Evolutionary conservation across 2,888 invertebrate genomes (phyloP).

Genomic region (Cremastinae sp.): DNA sequence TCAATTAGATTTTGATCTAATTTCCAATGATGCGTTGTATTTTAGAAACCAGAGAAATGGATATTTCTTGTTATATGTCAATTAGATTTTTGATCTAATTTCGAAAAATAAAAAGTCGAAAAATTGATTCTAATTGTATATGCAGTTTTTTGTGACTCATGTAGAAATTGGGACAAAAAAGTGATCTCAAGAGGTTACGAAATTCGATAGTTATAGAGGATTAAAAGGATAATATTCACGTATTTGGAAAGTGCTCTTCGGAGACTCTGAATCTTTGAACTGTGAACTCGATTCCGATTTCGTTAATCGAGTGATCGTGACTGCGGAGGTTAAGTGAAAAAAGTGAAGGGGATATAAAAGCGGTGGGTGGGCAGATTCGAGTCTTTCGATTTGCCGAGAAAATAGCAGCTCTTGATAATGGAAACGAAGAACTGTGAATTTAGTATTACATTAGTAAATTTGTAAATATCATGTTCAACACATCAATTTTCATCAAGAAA

Average conservation of each 20-base stretch:
- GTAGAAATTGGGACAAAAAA: not conserved
- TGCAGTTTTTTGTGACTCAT: too few species aligned
- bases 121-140: too few species aligned
- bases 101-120: too few species aligned
- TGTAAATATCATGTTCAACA: too few species aligned
- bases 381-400: conserved; percentile 28
- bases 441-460: too few species aligned
- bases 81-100: too few species aligned
- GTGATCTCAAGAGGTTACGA: not conserved
- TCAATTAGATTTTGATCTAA: too few species aligned
- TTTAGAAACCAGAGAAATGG: too few species aligned
- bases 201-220: not conserved
- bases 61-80: too few species aligned
- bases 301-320: conserved; percentile 52
- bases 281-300: conserved; percentile 40
- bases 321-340: conserved; percentile 16
- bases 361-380: conserved; percentile 18
- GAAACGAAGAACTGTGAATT: conserved; percentile 23
- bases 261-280: conserved; percentile 19
- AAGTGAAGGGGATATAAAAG: not conserved
- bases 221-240: conserved; percentile 4
- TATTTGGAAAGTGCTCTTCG: conserved; percentile 5
- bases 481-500: too few species aligned
- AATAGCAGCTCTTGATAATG: conserved; percentile 23
- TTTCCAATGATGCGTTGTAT: too few species aligned